These are phyloP conservation scores for Nephrotoma guestfalica DNA, from an alignment of 2,888 invertebrate genomes.

Conservation along the genomic window DNA sequence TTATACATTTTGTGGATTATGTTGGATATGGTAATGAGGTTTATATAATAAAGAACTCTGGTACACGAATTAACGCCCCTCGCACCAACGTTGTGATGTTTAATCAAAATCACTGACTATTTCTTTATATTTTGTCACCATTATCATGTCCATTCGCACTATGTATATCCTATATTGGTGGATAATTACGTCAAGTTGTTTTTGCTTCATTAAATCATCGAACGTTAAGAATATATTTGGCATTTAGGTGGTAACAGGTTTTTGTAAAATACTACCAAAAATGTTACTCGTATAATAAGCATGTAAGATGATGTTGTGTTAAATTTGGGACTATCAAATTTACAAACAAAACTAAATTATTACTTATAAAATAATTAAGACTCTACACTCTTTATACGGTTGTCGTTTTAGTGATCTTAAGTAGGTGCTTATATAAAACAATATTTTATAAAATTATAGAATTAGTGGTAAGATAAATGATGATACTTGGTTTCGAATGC, in stretches of 20 bases:
- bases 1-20: neutral
- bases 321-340: neutral
- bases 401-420: neutral
- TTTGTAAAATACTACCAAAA: neutral
- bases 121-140: neutral
- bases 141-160: neutral
- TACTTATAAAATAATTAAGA: neutral
- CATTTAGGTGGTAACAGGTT: neutral
- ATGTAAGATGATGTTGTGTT: neutral
- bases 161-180: neutral
- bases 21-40: neutral
- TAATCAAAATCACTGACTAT: neutral
- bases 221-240: neutral
- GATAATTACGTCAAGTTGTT: neutral
- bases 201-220: neutral
- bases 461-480: neutral
- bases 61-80: neutral
- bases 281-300: neutral
- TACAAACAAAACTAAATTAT: neutral
- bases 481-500: neutral
- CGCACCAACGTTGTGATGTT: neutral
- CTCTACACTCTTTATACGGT: neutral
- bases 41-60: neutral
- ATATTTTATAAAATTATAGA: neutral
- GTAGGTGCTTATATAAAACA: neutral